Evolutionary conservation across 2,888 invertebrate genomes (phyloP), one percentile per base, ranked within the genome.

Genomic region (Yponomeuta sedellus): DNA sequence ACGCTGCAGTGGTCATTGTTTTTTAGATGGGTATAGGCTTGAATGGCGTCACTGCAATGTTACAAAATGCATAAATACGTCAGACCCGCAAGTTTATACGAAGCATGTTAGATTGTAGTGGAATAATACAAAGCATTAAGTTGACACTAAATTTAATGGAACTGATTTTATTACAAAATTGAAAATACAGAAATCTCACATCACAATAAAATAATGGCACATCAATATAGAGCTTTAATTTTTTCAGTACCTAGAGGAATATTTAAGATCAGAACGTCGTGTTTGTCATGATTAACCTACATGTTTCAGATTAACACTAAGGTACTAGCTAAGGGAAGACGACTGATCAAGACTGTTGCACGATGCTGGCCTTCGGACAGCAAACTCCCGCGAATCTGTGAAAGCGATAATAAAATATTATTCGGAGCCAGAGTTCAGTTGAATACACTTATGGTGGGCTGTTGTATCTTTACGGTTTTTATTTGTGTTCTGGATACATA

Each of bases 341-440:
- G 3, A 25, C 25, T 5, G 2, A 12, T 52, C 44, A 52, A 12
- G 44, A 52, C 44, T 58, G 58, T 34, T 34, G 25, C 2, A 61
- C 61, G n/a, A 61, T 61, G 16, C 61, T 61, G 34, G 6, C n/a
- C 34, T 71, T 74, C 61, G 81, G 80, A 75, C 91, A 91, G 78
- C 91, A 91, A 16, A 91, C 83, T 44, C 91, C 91, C 11, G 91
- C 91, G 64, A 80, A 90, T 64, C 91, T 91, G 82, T 61, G 82
- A 82, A 63, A 66, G 68, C 3, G 44, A 52, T 52, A 66, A 68
- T 67, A 65, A 52, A 25, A 65, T 62, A 58, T 61, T 64, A 66
- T 62, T 66, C 66, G 16, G 66, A 58, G 57, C 57, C n/a, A n/a
- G 11, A 57, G 10, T n/a, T n/a, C n/a, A n/a, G 12, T 34, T 8